Percentiles rank a stretch among this genome's conserved stretches.
Conservation (phyloP, 1,140 invertebrate species). For the Drosophila rhopaloa region DNA sequence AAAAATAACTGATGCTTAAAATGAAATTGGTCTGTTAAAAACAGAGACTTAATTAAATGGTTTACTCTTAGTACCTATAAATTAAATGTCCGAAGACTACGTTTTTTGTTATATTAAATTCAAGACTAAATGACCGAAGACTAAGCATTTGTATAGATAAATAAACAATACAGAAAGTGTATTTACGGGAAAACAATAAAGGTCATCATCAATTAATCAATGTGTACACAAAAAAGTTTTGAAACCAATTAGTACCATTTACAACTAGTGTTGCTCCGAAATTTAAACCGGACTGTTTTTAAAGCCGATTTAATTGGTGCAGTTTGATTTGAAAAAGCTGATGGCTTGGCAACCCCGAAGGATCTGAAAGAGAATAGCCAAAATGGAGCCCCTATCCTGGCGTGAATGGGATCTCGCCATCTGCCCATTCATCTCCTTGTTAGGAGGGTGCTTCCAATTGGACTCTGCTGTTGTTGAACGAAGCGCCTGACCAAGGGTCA, state of each 20-base stretch:
- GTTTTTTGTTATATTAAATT: slow-evolving; percentile 1
- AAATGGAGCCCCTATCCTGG: slow-evolving; percentile 5
- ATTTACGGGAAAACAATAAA: slow-evolving; percentile 2
- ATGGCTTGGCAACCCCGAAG: background rate
- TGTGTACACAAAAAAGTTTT: background rate
- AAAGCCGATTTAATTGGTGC: background rate
- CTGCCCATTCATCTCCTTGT: slow-evolving; percentile 1
- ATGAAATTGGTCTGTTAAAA: background rate
- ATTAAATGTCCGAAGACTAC: slow-evolving; percentile 7
- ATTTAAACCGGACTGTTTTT: background rate
- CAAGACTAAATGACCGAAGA: background rate
- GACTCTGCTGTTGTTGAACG: background rate
- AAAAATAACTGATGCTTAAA: slow-evolving; percentile 10
- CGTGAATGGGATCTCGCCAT: background rate
- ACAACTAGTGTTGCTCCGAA: slow-evolving; percentile 2
- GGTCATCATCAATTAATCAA: slow-evolving; percentile 2
- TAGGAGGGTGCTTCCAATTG: slow-evolving; percentile 40
- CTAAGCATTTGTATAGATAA: too few species aligned
- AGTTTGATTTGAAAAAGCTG: background rate
- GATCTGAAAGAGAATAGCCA: background rate
- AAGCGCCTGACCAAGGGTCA: slow-evolving; percentile 29
- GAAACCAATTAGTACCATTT: slow-evolving; percentile 18
- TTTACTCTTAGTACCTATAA: slow-evolving; percentile 6
- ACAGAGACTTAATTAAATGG: background rate
- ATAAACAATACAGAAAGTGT: too few species aligned